Evolutionary conservation across 1,140 invertebrate genomes (phyloP), one percentile per base, ranked within the genome.

Genomic region (Brachystomella parvula): DNA sequence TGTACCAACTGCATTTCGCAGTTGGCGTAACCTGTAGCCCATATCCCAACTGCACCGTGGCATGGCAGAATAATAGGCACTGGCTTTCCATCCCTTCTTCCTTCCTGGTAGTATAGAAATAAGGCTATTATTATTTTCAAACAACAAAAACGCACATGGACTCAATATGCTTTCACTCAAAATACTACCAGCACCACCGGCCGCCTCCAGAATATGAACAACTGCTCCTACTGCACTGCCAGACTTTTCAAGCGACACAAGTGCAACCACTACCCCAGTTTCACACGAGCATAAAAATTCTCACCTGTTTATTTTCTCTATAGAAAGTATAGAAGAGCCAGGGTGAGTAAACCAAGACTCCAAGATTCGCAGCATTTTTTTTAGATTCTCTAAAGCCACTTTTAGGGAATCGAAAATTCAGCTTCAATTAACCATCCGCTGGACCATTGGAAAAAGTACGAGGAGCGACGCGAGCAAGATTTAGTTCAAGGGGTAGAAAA

Each of bases 101-200:
- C n/a, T n/a, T n/a, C n/a, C n/a, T n/a, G n/a, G n/a, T n/a, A n/a
- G n/a, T n/a, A n/a, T n/a, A n/a, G n/a, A n/a, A n/a, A n/a, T n/a
- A n/a, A n/a, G n/a, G n/a, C 39, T 44, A 12, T n/a, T 44, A n/a
- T 44, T 44, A n/a, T 44, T 44, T 44, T 44, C 39, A 44, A n/a
- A 44, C 39, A 44, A 44, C 9, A 44, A 44, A 44, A 44, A 44
- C 9, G 39, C 39, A 44, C 39, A 44, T 44, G 39, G 39, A 44
- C 39, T 44, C 39, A 44, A 44, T 44, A 44, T 44, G 39, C 39
- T 44, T 44, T 44, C 39, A 44, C 39, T 44, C 39, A 44, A 44
- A 44, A n/a, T n/a, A 44, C 39, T n/a, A 44, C 9, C 39, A 44
- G 9, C 39, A 44, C 9, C n/a, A n/a, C n/a, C 39, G n/a, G n/a